Conservation (phyloP, 2,113 vertebrate genomes). For the Pelusios castaneus region DNA sequence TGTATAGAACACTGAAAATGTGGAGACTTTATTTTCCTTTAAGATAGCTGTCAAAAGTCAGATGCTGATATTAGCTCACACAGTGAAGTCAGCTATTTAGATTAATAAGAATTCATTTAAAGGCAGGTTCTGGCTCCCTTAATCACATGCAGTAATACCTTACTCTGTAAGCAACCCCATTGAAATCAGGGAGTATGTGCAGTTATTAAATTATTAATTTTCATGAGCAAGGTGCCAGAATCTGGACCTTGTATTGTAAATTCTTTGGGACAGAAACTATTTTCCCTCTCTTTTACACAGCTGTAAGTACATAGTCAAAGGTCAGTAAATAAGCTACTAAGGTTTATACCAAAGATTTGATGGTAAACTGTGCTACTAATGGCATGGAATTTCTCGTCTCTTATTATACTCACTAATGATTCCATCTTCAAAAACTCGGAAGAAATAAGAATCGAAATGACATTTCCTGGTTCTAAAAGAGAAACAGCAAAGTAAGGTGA, state of each 20-base stretch:
- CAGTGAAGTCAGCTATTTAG: background rate
- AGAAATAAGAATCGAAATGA: conserved; percentile 99
- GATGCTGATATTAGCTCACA: background rate
- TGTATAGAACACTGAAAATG: background rate
- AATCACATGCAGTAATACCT: background rate
- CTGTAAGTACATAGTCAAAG: background rate
- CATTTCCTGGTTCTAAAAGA: conserved; percentile 96
- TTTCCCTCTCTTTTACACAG: background rate
- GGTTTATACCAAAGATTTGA: background rate
- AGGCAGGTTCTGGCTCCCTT: background rate
- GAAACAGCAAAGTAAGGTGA: background rate
- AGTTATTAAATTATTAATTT: background rate
- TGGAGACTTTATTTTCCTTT: background rate
- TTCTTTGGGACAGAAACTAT: background rate
- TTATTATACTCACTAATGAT: conserved; percentile 91
- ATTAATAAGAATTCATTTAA: background rate
- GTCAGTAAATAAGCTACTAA: background rate
- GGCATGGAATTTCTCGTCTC: background rate
- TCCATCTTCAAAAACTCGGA: conserved; percentile 99
- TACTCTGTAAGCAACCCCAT: background rate
- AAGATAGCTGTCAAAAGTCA: background rate
- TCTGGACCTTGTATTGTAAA: background rate
- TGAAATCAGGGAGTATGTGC: background rate
- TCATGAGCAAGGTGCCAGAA: background rate
- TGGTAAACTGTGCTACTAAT: background rate